Base-by-base conservation (phyloP, 1,140 invertebrate species). In the Coelopa frigida region DNA sequence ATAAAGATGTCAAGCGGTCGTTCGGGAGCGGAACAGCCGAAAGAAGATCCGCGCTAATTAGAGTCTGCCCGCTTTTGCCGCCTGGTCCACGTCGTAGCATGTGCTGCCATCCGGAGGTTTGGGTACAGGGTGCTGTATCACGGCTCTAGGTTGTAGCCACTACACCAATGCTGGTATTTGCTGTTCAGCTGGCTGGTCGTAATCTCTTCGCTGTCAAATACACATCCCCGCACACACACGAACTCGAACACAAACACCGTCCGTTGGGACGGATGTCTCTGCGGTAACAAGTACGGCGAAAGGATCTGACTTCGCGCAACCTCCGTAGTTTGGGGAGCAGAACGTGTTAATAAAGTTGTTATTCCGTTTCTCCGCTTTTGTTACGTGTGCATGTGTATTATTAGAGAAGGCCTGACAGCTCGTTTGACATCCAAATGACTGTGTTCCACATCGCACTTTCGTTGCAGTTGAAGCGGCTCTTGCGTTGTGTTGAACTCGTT, bases 361-460 rank as follows among this genome's bases (percentile, higher is more conserved):
- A 49, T 40, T 44, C 40, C 47, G 15, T 24, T 49, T 49, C 44
- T 49, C 35, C 31, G 24, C 23, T 21, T 24, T 8, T 36, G 44
- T 50, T 39, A 50, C 37, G 48, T 43, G 41, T 29, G 38, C 37
- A 22, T 17, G 17, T 24, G 31, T 50, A 46, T 50, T 50, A 50
- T 50, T 50, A 50, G 44, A 27, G 44, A n/a, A n/a, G n/a, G n/a
- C n/a, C 48, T 50, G 48, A 50, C 48, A 50, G 48, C 18, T 49
- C 21, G 48, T 50, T 50, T 50, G 48, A 50, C 48, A 50, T 50
- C 36, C 41, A 50, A 50, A 50, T 50, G 43, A 50, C 48, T 45
- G 31, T 37, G 38, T 49, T 49, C 44, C 27, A 21, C 14, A 14
- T 44, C 12, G 33, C 29, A 43, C 20, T 42, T 18, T 42, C n/a